Evolutionary conservation across 2,113 vertebrate genomes (phyloP).

Genomic region (Chauna torquata): DNA sequence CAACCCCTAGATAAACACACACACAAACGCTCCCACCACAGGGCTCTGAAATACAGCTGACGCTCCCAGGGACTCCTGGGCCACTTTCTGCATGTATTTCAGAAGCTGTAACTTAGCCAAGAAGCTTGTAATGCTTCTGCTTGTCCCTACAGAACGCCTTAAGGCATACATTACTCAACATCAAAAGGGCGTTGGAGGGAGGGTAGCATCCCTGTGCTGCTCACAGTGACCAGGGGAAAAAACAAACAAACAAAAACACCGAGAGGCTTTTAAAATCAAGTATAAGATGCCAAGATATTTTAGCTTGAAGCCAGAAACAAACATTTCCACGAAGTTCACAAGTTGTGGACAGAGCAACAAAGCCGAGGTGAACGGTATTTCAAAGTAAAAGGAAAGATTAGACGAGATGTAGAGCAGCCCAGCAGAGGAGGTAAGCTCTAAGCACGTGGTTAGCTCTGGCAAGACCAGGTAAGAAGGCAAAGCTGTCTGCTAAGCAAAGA

Average conservation of each 20-base stretch:
- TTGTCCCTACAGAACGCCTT: neutral
- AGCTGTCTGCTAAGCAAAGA: neutral
- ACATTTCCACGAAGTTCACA: neutral
- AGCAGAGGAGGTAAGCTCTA: neutral
- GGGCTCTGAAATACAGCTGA: neutral
- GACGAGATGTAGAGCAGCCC: neutral
- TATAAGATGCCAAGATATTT: neutral
- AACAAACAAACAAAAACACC: neutral
- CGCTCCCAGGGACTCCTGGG: neutral
- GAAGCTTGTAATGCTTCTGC: neutral
- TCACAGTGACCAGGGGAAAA: neutral
- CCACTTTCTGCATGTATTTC: neutral
- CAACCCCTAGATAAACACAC: neutral
- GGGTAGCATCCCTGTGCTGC: neutral
- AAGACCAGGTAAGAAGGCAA: neutral
- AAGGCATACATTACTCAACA: neutral
- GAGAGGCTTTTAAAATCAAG: neutral
- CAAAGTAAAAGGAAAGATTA: neutral
- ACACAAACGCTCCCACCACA: neutral
- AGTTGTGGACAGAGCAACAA: neutral
- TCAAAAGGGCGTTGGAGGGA: neutral
- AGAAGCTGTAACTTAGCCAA: neutral
- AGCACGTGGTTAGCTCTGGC: fast-evolving
- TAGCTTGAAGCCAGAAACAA: neutral
- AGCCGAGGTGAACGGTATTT: fast-evolving